Base-by-base conservation (phyloP, 1,140 invertebrate species). In the Drosophila virilis region DNA sequence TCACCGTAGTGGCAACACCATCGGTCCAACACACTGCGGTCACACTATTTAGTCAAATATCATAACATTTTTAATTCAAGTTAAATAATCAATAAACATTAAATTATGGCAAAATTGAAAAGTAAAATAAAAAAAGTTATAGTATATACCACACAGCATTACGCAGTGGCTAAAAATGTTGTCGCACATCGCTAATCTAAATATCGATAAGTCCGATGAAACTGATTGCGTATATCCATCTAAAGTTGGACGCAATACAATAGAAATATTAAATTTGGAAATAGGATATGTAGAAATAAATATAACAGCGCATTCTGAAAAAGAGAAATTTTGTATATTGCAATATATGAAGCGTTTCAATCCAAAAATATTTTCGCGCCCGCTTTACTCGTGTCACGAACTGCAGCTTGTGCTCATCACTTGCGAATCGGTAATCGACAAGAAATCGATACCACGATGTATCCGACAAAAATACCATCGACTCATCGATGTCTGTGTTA, bases 401-500 rank as follows among this genome's bases (percentile, higher is more conserved):
- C 3, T 17, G 0, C 17, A 10, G 8, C 15, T 4, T 12, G 0
- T 45, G 32, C 15, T 32, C 57, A 45, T 10, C 57, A 46, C 42
- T 46, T 3, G 9, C 9, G 0, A 46, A 59, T 59, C 57, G 57
- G n/a, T 15, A 59, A 59, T 46, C 57, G 42, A 17, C 13, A 12
- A 22, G 9, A 50, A 72, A 55, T 48, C 61, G 61, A 71, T 55
- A 48, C 7, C 48, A 42, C 37, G 37, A 52, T 60, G 62, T 52
- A 37, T 45, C 15, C 17, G 22, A 48, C 13, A 46, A 32, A 57
- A 33, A 28, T 28, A 61, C 45, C 51, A 71, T 71, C 59, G 68
- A 64, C 40, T 58, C 68, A 71, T 71, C 68, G 60, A 65, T 71
- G 60, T 71, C 60, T 64, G 62, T 67, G 38, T 43, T 67, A 58